These are phyloP conservation scores for Epicampocera succincta DNA, from an alignment of 2,888 invertebrate genomes.

Conservation along the genomic window DNA sequence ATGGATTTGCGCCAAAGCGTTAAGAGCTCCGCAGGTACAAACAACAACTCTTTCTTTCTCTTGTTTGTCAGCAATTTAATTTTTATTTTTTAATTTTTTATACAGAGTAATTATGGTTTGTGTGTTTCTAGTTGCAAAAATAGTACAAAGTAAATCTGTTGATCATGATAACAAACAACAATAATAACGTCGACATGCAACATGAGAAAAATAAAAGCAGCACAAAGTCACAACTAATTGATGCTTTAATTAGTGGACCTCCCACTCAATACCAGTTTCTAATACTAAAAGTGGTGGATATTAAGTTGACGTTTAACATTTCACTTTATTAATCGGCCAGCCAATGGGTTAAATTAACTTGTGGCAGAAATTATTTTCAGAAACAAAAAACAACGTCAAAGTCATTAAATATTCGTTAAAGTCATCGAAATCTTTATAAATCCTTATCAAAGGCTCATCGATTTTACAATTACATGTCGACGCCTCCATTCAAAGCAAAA, in stretches of 20 bases:
- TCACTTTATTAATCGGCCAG: too few species aligned
- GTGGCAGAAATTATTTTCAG: too few species aligned
- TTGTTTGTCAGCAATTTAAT: conserved; percentile 23
- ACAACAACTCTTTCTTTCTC: conserved; percentile 6
- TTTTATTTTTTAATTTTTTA: conserved; percentile 24
- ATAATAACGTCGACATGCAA: conserved; percentile 60
- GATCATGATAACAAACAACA: conserved; percentile 25
- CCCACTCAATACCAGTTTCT: not conserved
- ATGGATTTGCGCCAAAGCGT: not conserved
- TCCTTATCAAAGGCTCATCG: too few species aligned
- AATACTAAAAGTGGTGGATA: not conserved
- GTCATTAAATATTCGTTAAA: too few species aligned
- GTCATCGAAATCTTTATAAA: too few species aligned
- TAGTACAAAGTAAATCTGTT: conserved; percentile 38
- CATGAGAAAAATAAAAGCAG: conserved; percentile 14
- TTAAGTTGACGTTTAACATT: not conserved
- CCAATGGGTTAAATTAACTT: too few species aligned
- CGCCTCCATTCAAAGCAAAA: too few species aligned
- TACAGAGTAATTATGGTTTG: conserved; percentile 18
- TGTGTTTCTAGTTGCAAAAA: conserved; percentile 2
- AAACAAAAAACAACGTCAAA: too few species aligned
- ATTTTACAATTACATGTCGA: too few species aligned
- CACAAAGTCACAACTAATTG: conserved; percentile 50
- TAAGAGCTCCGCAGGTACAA: not conserved
- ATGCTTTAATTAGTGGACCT: conserved; percentile 56